phyloP scores from a whole-genome alignment of 64 coral and sea anemone species.

The Pachyseris speciosa region DNA sequence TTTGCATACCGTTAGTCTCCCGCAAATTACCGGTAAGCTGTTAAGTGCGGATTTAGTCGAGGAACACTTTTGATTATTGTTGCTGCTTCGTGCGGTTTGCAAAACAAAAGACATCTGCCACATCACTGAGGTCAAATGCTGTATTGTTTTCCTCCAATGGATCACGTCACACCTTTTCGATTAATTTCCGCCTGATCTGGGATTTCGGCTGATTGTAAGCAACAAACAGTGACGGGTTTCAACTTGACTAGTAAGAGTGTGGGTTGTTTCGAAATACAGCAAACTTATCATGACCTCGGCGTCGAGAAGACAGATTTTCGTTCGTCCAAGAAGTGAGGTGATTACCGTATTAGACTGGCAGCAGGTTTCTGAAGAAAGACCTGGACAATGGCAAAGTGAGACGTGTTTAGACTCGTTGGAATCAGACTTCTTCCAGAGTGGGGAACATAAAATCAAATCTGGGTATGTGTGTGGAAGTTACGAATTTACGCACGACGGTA shows the following conservation, averaged over 20 bases:
- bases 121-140: neutral
- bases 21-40: neutral
- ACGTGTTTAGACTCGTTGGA: slow-evolving; percentile 40
- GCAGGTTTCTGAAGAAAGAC: neutral
- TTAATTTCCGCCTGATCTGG: slow-evolving; percentile 10
- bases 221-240: neutral
- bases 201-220: neutral
- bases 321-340: slow-evolving; percentile 9
- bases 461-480: slow-evolving; percentile 31
- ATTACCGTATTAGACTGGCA: slow-evolving; percentile 24
- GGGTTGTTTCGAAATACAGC: neutral
- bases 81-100: neutral
- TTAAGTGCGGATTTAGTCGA: neutral
- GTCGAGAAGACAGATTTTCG: slow-evolving; percentile 17
- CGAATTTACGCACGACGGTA: neutral
- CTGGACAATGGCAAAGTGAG: neutral
- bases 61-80: neutral
- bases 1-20: neutral
- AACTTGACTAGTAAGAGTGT: neutral
- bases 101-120: slow-evolving; percentile 11
- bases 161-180: slow-evolving; percentile 31
- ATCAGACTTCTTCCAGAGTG: neutral
- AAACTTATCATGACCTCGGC: neutral
- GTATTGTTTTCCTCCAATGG: slow-evolving; percentile 2
- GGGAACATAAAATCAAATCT: neutral